Conservation (phyloP, 2,797 vertebrate genomes). For the Eulemur albifrons region DNA sequence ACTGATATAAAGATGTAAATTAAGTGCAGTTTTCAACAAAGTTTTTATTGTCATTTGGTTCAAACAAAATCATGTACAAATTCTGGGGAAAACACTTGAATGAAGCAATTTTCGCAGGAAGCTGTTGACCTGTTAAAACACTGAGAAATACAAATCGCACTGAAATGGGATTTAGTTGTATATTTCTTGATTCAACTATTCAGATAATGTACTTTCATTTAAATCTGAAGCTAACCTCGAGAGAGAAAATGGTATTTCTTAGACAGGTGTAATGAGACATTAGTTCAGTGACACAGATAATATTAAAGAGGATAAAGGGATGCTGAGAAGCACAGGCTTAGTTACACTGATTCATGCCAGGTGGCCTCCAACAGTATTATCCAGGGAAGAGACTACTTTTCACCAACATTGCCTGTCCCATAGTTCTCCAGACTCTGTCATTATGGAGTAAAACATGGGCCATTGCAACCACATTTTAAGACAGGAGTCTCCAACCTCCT, state of each 20-base stretch:
- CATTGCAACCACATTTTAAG: background rate
- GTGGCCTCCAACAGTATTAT: background rate
- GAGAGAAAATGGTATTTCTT: conserved; percentile 79
- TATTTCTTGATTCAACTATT: conserved; percentile 81
- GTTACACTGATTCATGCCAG: background rate
- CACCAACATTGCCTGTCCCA: background rate
- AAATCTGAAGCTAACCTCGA: conserved; percentile 78
- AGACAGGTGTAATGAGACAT: conserved; percentile 75
- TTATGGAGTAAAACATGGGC: background rate
- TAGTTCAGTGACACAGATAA: conserved; percentile 53
- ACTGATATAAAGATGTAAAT: conserved; percentile 64
- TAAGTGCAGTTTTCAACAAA: conserved; percentile 68
- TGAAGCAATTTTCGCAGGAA: conserved; percentile 80
- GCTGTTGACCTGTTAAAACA: conserved; percentile 80
- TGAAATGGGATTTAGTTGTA: conserved; percentile 78
- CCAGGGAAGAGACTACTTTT: background rate
- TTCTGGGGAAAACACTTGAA: conserved; percentile 78
- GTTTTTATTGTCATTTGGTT: conserved; percentile 77
- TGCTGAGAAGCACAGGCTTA: background rate
- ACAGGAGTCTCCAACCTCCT: too few relatives aligned
- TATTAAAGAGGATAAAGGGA: background rate
- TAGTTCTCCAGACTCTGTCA: background rate
- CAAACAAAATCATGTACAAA: conserved; percentile 77
- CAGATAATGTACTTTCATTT: conserved; percentile 82
- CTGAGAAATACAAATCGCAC: conserved; percentile 79